phyloP scores from a whole-genome alignment of 2,888 invertebrate species.

The Apamea sordens region DNA sequence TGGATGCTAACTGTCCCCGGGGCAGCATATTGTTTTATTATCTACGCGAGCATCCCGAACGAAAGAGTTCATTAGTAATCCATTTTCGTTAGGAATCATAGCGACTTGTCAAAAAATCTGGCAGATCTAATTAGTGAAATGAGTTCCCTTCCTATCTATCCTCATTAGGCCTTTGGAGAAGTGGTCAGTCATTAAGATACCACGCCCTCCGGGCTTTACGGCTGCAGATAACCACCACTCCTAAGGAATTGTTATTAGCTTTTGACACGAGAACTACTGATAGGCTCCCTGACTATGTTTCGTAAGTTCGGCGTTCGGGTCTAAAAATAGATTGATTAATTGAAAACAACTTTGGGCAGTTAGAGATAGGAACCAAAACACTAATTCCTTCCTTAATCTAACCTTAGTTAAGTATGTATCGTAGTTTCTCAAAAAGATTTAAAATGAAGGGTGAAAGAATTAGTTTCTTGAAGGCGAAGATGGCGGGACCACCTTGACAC shows the following conservation, averaged over 20 bases:
- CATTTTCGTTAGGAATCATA: conserved; percentile 4
- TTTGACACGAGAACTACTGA: conserved; percentile 39
- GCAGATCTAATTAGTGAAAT: conserved; percentile 50
- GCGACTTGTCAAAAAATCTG: conserved; percentile 1
- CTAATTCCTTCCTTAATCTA: not conserved
- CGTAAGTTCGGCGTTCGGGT: not conserved
- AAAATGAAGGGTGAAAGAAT: not conserved
- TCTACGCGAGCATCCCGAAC: not conserved
- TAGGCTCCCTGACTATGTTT: conserved; percentile 9
- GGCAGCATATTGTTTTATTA: not conserved
- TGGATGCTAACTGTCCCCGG: not conserved
- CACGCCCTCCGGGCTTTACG: conserved; percentile 51
- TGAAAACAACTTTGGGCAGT: not conserved
- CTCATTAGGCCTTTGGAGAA: conserved; percentile 48
- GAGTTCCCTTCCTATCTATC: conserved; percentile 22
- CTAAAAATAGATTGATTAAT: conserved; percentile 30
- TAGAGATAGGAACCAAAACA: not conserved
- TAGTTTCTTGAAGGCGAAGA: not conserved
- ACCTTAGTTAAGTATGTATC: not conserved
- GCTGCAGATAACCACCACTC: conserved; percentile 43
- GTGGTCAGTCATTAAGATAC: conserved; percentile 57
- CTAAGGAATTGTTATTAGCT: conserved; percentile 55
- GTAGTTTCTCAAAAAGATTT: not conserved
- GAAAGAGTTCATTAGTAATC: conserved; percentile 7
- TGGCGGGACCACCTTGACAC: not conserved